A percentile compares a stretch with the other conserved stretches of the same genome.
Evolutionary conservation across 2,797 vertebrate species (phyloP).

Genomic region (Orientallactaga sibirica): DNA sequence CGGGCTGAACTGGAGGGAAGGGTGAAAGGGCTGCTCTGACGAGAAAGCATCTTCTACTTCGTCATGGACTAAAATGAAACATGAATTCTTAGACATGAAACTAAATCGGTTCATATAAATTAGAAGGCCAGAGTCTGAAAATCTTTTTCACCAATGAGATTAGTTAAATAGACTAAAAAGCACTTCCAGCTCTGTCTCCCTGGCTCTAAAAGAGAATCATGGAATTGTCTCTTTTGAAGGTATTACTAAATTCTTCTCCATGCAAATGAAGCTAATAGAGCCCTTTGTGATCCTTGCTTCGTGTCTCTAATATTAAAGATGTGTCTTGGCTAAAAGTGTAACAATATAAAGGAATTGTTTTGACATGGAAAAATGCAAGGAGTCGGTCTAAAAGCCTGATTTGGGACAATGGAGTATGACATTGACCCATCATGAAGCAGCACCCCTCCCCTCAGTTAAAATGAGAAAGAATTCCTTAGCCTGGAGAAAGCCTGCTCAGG

Average conservation of each 20-base stretch:
- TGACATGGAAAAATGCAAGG: conserved; percentile 35
- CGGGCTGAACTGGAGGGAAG: neutral
- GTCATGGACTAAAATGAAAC: conserved; percentile 38
- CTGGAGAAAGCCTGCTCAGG: neutral
- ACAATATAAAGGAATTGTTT: neutral
- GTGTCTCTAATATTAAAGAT: neutral
- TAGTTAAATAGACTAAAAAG: conserved; percentile 24
- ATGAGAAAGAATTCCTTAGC: neutral
- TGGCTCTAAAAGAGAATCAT: conserved; percentile 19
- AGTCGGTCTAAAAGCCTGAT: conserved; percentile 43
- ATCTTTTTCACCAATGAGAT: neutral
- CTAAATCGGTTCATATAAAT: conserved; percentile 12
- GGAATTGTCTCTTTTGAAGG: neutral
- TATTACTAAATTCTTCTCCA: neutral
- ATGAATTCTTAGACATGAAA: conserved; percentile 58
- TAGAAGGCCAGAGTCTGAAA: conserved; percentile 55
- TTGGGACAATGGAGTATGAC: conserved; percentile 27
- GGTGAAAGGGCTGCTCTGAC: neutral
- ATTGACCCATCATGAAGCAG: neutral
- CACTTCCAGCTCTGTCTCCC: neutral
- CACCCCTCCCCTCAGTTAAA: neutral
- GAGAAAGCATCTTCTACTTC: conserved; percentile 17
- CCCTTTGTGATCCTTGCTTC: neutral
- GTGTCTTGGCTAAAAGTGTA: neutral
- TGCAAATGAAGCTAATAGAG: neutral